Evolutionary conservation across 2,113 vertebrate genomes (phyloP), one percentile per base, ranked within the genome.

Genomic region (Bambusicola thoracicus): DNA sequence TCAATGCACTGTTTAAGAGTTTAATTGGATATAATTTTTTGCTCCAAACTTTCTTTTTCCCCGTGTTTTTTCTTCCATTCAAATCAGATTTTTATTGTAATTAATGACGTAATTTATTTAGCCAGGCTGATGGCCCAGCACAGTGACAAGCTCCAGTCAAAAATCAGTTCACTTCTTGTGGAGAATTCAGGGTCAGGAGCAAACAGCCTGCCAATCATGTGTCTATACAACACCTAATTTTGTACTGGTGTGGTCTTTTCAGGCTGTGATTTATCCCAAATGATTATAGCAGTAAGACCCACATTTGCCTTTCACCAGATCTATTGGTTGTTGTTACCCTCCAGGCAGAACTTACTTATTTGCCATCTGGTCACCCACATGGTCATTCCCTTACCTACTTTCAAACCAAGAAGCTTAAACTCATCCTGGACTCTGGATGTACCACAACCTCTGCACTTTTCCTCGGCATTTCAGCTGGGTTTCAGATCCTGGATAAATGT

Each of bases 301-400:
- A 3, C 3, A 22, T 13, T 0, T 72, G 32, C 27, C 22, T 89
- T 70, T 85, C 74, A 40, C 38, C 66, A 79, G 43, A 51, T 16
- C 32, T 30, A 4, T 21, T 61, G 34, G 29, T 53, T 67, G 38
- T 41, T 82, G 24, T 48, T 75, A 56, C 4, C 29, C 32, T 51
- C 62, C 79, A 63, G 51, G 69, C 53, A 77, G 24, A 80, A 85
- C 12, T 80, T 59, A 5, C 0, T 15, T 46, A 87, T 70, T 84
- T 49, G 1, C 36, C 34, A 17, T 2, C 41, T 74, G n/a, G 16
- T 67, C 0, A 0, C 58, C 36, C 48, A 30, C 67, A 13, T 0
- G 8, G 0, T 55, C 14, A 4, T 92, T 63, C 43, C 19, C 40
- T 83, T 65, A 48, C 29, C 13, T 49, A 4, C 29, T 44, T 58